Conservation (phyloP, 2,888 invertebrate genomes). For the Nephrotoma guestfalica region DNA sequence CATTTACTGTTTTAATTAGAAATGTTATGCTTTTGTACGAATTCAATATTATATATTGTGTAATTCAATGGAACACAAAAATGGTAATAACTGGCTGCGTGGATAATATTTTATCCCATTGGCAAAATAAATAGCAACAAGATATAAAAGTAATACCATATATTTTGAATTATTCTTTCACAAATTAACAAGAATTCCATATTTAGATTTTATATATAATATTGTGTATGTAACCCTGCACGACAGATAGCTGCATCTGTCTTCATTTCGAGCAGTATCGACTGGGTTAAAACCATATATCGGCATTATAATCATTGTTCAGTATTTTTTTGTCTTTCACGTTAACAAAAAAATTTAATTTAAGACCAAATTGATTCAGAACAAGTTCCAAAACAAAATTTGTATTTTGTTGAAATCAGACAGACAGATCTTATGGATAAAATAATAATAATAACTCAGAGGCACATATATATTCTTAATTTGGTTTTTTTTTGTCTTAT, state of each 20-base stretch:
- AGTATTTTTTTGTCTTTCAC: not conserved
- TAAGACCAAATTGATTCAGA: not conserved
- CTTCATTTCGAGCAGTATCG: not conserved
- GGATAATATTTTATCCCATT: not conserved
- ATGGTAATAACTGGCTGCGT: not conserved
- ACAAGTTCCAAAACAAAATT: not conserved
- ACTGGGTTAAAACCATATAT: not conserved
- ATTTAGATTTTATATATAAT: not conserved
- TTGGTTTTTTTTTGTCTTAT: not conserved
- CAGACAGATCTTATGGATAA: not conserved
- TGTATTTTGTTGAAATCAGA: not conserved
- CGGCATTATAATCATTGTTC: not conserved
- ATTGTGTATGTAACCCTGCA: not conserved
- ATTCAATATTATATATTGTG: not conserved
- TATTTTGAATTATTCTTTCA: not conserved
- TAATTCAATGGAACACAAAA: not conserved
- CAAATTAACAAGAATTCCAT: not conserved
- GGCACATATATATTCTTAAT: not conserved
- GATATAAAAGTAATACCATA: not conserved
- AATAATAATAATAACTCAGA: not conserved
- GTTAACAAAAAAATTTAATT: not conserved
- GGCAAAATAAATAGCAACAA: not conserved
- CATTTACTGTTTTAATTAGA: not conserved
- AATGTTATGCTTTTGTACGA: not conserved
- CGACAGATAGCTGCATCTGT: not conserved